These are phyloP conservation scores for Eurystomus glaucurus DNA, from an alignment of 2,797 vertebrate species.

Conservation along the genomic window DNA sequence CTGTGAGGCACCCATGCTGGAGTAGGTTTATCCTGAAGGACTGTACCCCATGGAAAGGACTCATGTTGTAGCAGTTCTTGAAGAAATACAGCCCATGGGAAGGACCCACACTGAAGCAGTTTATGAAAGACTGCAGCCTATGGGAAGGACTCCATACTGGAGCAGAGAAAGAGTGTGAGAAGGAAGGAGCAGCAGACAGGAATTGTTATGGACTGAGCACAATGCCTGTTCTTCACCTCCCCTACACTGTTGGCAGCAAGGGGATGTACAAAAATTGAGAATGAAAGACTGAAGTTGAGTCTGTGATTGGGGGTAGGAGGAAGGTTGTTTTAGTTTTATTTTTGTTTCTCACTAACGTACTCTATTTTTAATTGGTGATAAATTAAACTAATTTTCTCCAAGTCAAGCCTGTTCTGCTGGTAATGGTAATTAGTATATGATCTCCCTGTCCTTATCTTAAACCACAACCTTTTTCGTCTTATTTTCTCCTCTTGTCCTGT, in stretches of 20 bases:
- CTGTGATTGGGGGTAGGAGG: not conserved
- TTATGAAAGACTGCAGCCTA: not conserved
- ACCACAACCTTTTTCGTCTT: not conserved
- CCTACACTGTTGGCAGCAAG: rapidly evolving
- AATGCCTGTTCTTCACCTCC: not conserved
- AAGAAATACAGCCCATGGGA: not conserved
- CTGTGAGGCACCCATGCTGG: rapidly evolving
- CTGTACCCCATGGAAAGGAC: not conserved
- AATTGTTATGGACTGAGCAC: rapidly evolving
- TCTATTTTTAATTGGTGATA: not conserved
- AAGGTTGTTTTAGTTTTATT: not conserved
- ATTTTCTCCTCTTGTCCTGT: not conserved
- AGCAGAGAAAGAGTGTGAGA: not conserved
- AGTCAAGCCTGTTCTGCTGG: not conserved
- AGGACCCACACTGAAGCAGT: not conserved
- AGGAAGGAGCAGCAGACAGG: not conserved
- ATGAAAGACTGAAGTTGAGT: not conserved
- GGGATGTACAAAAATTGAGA: not conserved
- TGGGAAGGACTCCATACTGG: rapidly evolving
- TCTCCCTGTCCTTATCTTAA: not conserved
- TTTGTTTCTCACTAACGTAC: not conserved
- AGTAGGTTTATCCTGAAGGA: not conserved
- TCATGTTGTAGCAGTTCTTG: not conserved
- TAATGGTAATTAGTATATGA: not conserved
- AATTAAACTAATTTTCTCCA: not conserved